Conservation (phyloP, 2,888 invertebrate genomes). For the Elgonia sp. region DNA sequence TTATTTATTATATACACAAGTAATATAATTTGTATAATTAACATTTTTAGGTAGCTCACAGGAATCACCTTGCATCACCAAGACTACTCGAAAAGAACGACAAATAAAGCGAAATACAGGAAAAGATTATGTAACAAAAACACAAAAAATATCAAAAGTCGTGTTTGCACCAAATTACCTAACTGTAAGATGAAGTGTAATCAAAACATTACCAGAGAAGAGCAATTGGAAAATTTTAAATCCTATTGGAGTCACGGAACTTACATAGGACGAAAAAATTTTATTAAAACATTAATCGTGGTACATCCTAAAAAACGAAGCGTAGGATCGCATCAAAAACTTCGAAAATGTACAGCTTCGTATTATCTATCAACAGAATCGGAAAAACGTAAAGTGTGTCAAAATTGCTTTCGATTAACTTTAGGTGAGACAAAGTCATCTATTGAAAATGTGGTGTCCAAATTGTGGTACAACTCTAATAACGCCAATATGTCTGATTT, state of each 20-base stretch:
- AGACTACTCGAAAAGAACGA: slow-evolving; percentile 6
- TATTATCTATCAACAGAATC: slow-evolving; percentile 37
- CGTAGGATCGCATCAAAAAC: slow-evolving; percentile 11
- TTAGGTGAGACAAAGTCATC: slow-evolving; percentile 36
- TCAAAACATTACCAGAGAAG: slow-evolving; percentile 40
- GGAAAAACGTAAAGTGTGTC: slow-evolving; percentile 43
- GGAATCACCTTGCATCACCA: too few relatives aligned
- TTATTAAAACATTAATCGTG: slow-evolving; percentile 27
- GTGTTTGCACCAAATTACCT: slow-evolving; percentile 26
- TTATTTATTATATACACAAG: too few relatives aligned
- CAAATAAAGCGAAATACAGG: slow-evolving; percentile 43
- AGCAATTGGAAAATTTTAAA: slow-evolving; percentile 38
- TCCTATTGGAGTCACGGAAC: slow-evolving; percentile 41
- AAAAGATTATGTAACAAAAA: slow-evolving; percentile 33
- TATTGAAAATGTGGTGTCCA: slow-evolving; percentile 17
- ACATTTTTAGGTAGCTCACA: too few relatives aligned
- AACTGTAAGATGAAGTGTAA: slow-evolving; percentile 41
- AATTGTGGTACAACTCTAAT: slow-evolving; percentile 18
- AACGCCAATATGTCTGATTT: slow-evolving; percentile 1
- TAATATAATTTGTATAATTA: too few relatives aligned
- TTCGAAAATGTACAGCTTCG: slow-evolving; percentile 36
- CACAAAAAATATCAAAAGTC: slow-evolving; percentile 13
- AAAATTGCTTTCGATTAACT: slow-evolving; percentile 27
- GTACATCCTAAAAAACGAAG: slow-evolving; percentile 42
- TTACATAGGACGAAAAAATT: slow-evolving; percentile 42